Evolutionary conservation across 1,140 invertebrate species (phyloP), one percentile per base, ranked within the genome.

Genomic region (Trichoplusia ni): DNA sequence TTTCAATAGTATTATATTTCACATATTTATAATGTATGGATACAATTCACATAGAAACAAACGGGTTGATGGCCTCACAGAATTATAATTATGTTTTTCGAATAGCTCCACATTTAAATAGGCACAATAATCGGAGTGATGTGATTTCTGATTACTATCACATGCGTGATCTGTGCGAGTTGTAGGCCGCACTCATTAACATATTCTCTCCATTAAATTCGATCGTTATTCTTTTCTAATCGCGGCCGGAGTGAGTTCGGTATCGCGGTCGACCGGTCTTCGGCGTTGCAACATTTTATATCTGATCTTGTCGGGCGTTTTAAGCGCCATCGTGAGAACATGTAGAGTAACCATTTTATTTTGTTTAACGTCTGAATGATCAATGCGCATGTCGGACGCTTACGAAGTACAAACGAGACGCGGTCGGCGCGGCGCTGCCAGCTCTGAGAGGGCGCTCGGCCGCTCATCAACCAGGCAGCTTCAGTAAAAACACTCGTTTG

Each of bases 321-420:
- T 68, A 74, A 79, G 81, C 83, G 83, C 83, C 83, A 67, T 72
- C 83, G 83, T 86, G 83, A 82, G 83, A 85, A 85, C 72, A 66
- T 27, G 46, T 64, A 67, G 59, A 27, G 37, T 38, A 46, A 74
- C 77, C 73, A 75, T 44, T 58, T 58, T 58, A 42, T 58, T 40
- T 31, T 58, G 37, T 69, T 54, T 21, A 25, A 37, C 33, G 37
- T 58, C 38, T 27, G 31, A 58, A 42, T 58, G 38, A 44, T 58
- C 23, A 9, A 18, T 40, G 29, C 35, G 31, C 35, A 54, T 33
- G 51, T 58, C 33, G 54, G 31, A 21, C 4, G 54, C 25, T 31
- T 9, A 31, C 18, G 38, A 13, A 44, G 38, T 31, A 9, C 7
- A 8, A 9, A 31, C 8, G n/a, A 42, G 18, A 29, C 51, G 19